A percentile compares a stretch with the other conserved stretches of the same genome.
phyloP scores from a whole-genome alignment of 2,113 vertebrate species.

The Actenoides hombroni region DNA sequence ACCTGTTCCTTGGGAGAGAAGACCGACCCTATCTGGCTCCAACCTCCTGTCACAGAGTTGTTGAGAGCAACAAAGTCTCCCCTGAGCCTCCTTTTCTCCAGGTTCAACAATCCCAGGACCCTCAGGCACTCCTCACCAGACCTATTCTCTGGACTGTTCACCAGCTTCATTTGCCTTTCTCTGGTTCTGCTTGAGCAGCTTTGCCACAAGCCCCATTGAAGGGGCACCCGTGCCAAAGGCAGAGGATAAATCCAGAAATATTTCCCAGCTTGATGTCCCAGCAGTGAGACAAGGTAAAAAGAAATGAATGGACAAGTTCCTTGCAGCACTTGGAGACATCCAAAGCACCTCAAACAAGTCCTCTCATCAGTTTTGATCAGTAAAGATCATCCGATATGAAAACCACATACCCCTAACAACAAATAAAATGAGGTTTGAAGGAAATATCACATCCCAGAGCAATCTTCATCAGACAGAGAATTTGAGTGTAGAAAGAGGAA shows the following conservation, averaged over 20 bases:
- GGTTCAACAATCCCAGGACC: neutral
- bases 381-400: neutral
- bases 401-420: neutral
- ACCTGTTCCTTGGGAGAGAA: neutral
- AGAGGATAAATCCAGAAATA: neutral
- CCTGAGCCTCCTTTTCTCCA: neutral
- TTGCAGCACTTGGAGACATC: rapidly evolving
- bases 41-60: neutral
- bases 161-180: neutral
- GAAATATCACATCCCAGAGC: neutral
- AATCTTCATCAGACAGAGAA: neutral
- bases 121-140: neutral
- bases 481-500: neutral
- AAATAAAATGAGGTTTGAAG: neutral
- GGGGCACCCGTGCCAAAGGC: neutral
- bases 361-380: rapidly evolving
- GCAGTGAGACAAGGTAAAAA: neutral
- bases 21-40: neutral
- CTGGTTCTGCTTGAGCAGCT: neutral
- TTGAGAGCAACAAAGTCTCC: neutral
- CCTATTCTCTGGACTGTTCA: neutral
- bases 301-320: neutral
- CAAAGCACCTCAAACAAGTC: neutral
- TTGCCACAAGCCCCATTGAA: neutral
- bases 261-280: neutral